Base-by-base conservation (phyloP, 2,113 vertebrate species). In the Propithecus coquereli region DNA sequence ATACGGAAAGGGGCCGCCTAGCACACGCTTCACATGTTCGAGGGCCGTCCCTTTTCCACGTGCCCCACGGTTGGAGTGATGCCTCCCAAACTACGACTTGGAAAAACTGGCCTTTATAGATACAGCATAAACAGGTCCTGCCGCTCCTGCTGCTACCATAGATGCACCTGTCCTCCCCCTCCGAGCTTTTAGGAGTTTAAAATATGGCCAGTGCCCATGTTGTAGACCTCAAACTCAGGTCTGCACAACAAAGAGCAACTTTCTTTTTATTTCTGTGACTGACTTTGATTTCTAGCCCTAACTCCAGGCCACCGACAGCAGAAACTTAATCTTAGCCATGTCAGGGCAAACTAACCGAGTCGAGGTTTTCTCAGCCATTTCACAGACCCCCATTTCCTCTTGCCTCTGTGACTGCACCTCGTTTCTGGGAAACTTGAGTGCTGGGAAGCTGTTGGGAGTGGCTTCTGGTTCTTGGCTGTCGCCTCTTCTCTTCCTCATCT, bases 21-120 rank as follows among this genome's bases (percentile, higher is more conserved):
- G 34, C 30, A 6, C 5, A 4, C 4, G 0, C 0, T 30, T 34
- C 6, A 34, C 3, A 10, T n/a, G 30, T 45, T 27, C 2, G 25
- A 25, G 11, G 74, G 8, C 12, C 23, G 63, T 8, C 9, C n/a
- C 30, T 18, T 54, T 61, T 17, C 8, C 9, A 40, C 0, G 9
- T 23, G 32, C 45, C 82, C 22, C 3, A 8, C 18, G 37, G 23
- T 71, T 34, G 86, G 27, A 68, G 40, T 16, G 74, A 34, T 12
- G 20, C 0, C 12, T 25, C 16, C 45, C 32, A 14, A 32, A 8
- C 23, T 66, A n/a, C 30, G 37, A 1, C 83, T 83, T 71, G 52
- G 63, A 79, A 74, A 81, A 65, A 40, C 18, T 23, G 20, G 30
- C 50, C 17, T 90, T 30, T 43, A 17, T 40, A 63, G 4, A 10